Evolutionary conservation across 30 jellyfish, hydroid and myxozoan genomes (phyloP), one percentile per base, ranked within the genome.

Genomic region (Pseudorhiza aurosa): DNA sequence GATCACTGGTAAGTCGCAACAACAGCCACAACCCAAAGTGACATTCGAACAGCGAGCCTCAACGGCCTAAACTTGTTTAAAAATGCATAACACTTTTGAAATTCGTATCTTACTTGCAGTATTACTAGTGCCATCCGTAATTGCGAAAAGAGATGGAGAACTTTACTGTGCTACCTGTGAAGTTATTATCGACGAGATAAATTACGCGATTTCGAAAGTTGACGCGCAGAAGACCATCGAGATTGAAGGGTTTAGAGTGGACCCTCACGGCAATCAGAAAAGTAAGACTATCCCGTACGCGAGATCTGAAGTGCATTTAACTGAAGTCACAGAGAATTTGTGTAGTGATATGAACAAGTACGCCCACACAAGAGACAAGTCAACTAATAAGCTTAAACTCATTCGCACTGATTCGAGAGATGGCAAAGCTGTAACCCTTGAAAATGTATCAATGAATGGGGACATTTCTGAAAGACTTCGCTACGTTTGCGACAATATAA

Each of bases 191-290:
- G 96, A 89, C 40, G 97, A 89, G 70, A 65, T 89, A 9, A 95
- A 67, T 29, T 83, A 89, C 62, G 88, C 91, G 18, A 89, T 89
- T 4, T 82, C 96, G 45, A 82, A 82, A 75, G 86, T 89, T 22
- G 93, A 89, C 75, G 88, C 97, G 35, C 68, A 72, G 49, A 89
- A 89, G 72, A 75, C 86, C 36, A 64, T 91, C 30, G 91, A 89
- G 81, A 83, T 82, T 5, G 96, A 83, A 59, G 90, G 97, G 22
- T 91, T 91, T 35, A 63, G 98, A 39, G 96, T 91, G 9, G 98
- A 91, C 36, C 98, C 98, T 2, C 75, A 79, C 42, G 98, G 98
- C 24, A 91, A 91, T 69, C 98, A 91, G 40, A 75, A 74, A 28
- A 37, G 64, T 11, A 89, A 53, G 6, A 49, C 65, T 22, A 67